A percentile compares a stretch with the other conserved stretches of the same genome.
These are phyloP conservation scores for Acropora yongei DNA, from an alignment of 64 coral and sea anemone genomes.

Conservation along the genomic window DNA sequence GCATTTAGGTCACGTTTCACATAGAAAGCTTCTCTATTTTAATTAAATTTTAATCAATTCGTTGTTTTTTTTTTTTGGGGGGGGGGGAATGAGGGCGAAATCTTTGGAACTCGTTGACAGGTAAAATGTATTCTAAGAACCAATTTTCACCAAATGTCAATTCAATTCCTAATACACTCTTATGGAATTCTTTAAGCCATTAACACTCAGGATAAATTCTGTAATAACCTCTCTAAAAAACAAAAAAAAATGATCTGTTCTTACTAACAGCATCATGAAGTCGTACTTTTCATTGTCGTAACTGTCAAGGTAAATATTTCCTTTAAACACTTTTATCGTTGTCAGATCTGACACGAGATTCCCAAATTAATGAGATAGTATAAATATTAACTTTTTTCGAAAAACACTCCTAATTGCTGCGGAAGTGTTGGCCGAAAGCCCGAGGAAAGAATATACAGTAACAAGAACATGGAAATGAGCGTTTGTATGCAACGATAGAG, in stretches of 20 bases:
- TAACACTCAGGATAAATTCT: background rate
- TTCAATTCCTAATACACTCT: background rate
- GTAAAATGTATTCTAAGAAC: background rate
- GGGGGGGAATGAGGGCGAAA: background rate
- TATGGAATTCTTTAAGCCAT: background rate
- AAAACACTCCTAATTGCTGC: background rate
- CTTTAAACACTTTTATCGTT: background rate
- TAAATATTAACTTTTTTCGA: background rate
- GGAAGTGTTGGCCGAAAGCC: too few relatives aligned
- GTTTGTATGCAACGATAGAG: too few relatives aligned
- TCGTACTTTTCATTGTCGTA: background rate
- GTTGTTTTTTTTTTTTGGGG: background rate
- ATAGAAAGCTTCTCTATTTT: background rate
- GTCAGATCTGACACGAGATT: background rate
- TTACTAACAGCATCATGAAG: background rate
- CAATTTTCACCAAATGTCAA: too few relatives aligned
- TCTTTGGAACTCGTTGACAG: background rate
- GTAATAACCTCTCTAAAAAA: background rate
- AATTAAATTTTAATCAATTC: slow-evolving; percentile 9
- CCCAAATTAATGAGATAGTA: background rate
- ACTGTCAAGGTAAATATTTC: background rate
- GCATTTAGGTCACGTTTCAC: background rate
- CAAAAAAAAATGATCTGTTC: background rate
- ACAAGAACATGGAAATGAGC: too few relatives aligned
- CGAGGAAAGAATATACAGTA: too few relatives aligned